Conservation (phyloP, 1,140 invertebrate genomes). For the Melipona quadrifasciata region DNA sequence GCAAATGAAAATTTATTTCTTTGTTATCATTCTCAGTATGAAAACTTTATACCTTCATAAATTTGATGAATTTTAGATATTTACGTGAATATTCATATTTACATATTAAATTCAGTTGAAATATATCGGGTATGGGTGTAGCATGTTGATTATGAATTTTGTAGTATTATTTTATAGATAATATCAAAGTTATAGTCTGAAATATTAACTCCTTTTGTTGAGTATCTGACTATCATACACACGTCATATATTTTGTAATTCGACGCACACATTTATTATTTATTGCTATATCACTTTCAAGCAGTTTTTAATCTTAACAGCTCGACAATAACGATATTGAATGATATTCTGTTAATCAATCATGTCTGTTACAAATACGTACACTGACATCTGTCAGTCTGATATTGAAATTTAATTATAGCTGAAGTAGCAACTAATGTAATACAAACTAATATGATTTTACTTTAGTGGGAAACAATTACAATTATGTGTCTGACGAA, state of each 20-base stretch:
- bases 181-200: background rate
- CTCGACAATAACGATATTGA: background rate
- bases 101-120: background rate
- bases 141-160: background rate
- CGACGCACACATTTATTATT: conserved; percentile 7
- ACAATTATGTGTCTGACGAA: too few species aligned
- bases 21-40: background rate
- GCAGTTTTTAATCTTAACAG: background rate
- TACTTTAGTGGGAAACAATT: background rate
- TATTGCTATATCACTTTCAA: background rate
- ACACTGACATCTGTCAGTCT: background rate
- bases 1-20: background rate
- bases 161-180: background rate
- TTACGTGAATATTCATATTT: background rate
- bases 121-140: background rate
- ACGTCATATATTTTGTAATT: background rate
- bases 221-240: background rate
- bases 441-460: background rate
- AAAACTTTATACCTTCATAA: background rate
- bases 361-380: too few species aligned
- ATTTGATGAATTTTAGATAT: background rate
- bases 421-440: background rate
- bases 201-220: background rate
- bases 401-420: background rate
- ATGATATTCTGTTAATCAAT: background rate